Evolutionary conservation across 2,797 vertebrate genomes (phyloP).

Genomic region (Mallotus villosus): DNA sequence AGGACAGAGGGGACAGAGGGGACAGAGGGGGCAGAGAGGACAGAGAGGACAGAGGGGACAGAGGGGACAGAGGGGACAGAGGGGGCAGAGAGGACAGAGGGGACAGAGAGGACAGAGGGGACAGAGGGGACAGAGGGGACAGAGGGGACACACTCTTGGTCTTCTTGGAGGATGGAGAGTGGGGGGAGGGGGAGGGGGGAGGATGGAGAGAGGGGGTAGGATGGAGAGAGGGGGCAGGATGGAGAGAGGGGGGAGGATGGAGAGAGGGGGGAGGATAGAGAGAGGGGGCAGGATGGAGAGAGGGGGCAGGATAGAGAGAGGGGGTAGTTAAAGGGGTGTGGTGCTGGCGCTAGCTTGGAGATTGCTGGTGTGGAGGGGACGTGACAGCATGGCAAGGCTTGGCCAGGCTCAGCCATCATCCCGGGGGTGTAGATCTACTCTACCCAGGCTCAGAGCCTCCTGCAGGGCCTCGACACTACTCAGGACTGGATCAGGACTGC

Average conservation of each 20-base stretch:
- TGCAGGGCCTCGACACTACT: neutral
- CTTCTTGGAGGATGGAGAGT: conserved; percentile 26
- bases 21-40: conserved; percentile 27
- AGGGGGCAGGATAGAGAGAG: neutral
- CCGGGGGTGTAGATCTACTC: conserved; percentile 47
- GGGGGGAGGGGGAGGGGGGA: neutral
- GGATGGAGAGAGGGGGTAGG: neutral
- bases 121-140: conserved; percentile 22
- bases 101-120: conserved; percentile 11
- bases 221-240: neutral
- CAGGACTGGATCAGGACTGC: conserved; percentile 43
- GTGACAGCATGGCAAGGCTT: conserved; percentile 22
- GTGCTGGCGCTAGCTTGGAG: conserved; percentile 18
- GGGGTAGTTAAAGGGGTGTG: neutral
- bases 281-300: neutral
- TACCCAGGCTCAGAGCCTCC: conserved; percentile 18
- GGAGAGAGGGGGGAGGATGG: neutral
- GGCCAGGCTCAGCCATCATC: conserved; percentile 32
- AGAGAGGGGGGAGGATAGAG: neutral
- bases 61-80: too few relatives aligned
- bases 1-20: conserved; percentile 34
- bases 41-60: neutral
- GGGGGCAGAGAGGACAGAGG: too few relatives aligned
- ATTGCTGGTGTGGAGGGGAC: conserved; percentile 14
- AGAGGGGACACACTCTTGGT: conserved; percentile 21